phyloP scores from a whole-genome alignment of 2,797 vertebrate genomes.

The Lacerta viridis region DNA sequence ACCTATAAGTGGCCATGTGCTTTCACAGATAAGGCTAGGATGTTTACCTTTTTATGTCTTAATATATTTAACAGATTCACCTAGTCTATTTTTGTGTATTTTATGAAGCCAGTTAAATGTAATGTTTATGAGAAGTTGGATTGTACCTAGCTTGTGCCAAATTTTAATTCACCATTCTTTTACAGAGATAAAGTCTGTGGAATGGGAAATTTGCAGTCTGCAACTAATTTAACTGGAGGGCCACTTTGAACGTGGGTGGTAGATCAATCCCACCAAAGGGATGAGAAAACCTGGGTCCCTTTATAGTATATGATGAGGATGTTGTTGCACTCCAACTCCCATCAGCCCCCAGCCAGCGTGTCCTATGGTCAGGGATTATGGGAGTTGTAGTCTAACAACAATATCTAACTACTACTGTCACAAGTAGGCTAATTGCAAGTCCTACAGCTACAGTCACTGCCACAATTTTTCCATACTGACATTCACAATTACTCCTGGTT shows the following conservation, averaged over 20 bases:
- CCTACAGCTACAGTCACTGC: neutral
- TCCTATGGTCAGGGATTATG: no score
- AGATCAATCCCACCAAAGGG: no score
- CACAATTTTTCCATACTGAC: neutral
- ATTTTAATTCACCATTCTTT: neutral
- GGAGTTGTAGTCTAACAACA: no score
- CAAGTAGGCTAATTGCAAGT: neutral
- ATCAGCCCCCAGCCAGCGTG: no score
- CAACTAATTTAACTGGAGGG: neutral
- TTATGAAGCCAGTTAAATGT: neutral
- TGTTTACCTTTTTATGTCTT: neutral
- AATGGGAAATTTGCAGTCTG: neutral
- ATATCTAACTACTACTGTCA: no score
- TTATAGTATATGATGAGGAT: no score
- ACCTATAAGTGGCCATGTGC: neutral
- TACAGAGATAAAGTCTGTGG: neutral
- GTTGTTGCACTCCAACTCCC: no score
- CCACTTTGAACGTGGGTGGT: neutral
- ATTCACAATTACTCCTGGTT: neutral
- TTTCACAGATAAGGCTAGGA: conserved; percentile 18
- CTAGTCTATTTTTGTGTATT: conserved; percentile 20
- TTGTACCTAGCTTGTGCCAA: neutral
- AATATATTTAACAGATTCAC: neutral
- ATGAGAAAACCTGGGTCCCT: no score
- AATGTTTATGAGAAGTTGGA: neutral